A percentile compares a stretch with the other conserved stretches of the same genome.
These are phyloP conservation scores for Heliopora coerulea DNA, from an alignment of 92 coral and sea anemone genomes.

Conservation along the genomic window DNA sequence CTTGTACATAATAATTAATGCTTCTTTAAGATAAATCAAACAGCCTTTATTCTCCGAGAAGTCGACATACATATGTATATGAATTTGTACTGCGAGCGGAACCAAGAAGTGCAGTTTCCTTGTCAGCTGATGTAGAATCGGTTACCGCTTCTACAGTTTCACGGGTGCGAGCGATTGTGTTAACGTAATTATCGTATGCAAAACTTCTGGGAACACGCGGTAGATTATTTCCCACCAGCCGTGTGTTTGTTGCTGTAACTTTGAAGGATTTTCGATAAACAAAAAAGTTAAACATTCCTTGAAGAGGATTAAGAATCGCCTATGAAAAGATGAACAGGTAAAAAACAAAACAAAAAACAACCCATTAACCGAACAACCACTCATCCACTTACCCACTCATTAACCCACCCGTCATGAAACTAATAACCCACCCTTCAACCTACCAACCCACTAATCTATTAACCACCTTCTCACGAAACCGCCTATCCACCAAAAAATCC, in stretches of 20 bases:
- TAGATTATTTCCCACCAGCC: not conserved
- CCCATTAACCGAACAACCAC: no score
- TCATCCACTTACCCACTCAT: no score
- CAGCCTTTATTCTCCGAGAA: slow-evolving; percentile 62
- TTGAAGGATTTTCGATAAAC: slow-evolving; percentile 81
- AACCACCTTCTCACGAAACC: no score
- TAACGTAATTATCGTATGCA: not conserved
- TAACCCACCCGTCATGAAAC: no score
- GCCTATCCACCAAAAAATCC: no score
- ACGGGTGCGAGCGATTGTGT: not conserved
- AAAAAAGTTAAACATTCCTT: slow-evolving; percentile 85
- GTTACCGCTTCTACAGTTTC: not conserved
- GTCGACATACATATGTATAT: slow-evolving; percentile 50
- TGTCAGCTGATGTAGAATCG: slow-evolving; percentile 30
- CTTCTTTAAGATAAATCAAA: no score
- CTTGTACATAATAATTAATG: no score
- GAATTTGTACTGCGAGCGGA: slow-evolving; percentile 33
- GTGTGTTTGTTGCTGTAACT: slow-evolving; percentile 28
- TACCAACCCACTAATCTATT: no score
- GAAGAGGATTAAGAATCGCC: slow-evolving; percentile 87
- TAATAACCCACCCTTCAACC: no score
- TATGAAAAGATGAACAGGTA: slow-evolving; percentile 4
- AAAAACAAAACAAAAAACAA: no score
- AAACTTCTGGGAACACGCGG: slow-evolving; percentile 5
- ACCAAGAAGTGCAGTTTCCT: slow-evolving; percentile 17